phyloP scores from a whole-genome alignment of 2,888 invertebrate species.

The Meloe dianella region DNA sequence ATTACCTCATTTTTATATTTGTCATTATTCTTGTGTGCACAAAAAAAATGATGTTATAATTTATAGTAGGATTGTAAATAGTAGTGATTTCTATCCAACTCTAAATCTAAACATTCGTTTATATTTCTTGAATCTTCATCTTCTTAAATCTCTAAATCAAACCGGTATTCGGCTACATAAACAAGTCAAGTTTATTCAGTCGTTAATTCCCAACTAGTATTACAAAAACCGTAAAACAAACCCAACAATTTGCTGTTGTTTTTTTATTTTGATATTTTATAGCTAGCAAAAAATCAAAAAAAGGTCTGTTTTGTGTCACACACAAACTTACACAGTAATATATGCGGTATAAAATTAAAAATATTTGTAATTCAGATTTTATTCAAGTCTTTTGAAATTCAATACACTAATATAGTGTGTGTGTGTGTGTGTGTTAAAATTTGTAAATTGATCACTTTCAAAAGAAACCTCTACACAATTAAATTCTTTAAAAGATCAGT shows the following conservation, averaged over 20 bases:
- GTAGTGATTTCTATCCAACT: background rate
- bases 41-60: background rate
- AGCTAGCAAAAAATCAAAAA: too few relatives aligned
- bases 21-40: background rate
- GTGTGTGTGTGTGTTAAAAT: too few relatives aligned
- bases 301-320: too few relatives aligned
- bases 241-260: background rate
- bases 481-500: too few relatives aligned
- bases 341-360: too few relatives aligned
- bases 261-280: background rate
- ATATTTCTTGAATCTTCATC: background rate
- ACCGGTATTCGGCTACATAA: background rate
- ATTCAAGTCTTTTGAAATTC: too few relatives aligned
- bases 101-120: background rate
- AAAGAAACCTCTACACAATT: too few relatives aligned
- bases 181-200: background rate
- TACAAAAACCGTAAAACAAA: background rate
- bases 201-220: background rate
- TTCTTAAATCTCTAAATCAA: background rate
- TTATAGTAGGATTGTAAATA: background rate
- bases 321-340: too few relatives aligned
- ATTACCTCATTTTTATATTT: background rate
- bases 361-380: too few relatives aligned
- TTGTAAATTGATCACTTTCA: too few relatives aligned
- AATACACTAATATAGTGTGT: too few relatives aligned